Percentiles rank a stretch among this genome's conserved stretches.
Evolutionary conservation across 2,113 vertebrate genomes (phyloP).

Genomic region (Syngnathoides biaculeatus): DNA sequence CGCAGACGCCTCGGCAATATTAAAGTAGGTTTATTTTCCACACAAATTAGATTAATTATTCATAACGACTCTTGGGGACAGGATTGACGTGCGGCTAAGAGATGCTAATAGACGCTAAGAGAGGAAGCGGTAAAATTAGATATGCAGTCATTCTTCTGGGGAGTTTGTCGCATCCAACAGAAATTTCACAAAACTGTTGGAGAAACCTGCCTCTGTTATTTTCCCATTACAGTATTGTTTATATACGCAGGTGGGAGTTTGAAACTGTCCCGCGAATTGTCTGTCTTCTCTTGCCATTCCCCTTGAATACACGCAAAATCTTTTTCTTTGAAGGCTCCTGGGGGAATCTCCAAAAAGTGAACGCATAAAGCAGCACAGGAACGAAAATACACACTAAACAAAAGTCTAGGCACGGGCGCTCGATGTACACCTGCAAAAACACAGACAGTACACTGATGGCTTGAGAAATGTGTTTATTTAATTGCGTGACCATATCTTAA

Average conservation of each 20-base stretch:
- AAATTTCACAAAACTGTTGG: neutral
- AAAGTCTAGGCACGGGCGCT: neutral
- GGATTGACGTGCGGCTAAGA: neutral
- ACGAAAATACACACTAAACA: neutral
- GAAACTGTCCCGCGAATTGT: no score
- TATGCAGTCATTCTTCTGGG: neutral
- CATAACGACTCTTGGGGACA: neutral
- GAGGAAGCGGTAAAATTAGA: neutral
- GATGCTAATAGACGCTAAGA: neutral
- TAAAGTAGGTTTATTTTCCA: neutral
- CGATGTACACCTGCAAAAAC: neutral
- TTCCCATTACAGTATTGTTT: no score
- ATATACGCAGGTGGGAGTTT: no score
- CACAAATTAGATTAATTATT: constrained; percentile 1
- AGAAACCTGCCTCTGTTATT: no score
- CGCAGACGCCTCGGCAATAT: neutral
- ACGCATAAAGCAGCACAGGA: neutral
- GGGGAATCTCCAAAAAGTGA: neutral
- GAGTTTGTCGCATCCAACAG: neutral
- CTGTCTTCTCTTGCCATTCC: no score
- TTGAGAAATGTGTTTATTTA: neutral
- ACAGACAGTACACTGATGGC: neutral
- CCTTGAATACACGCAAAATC: no score
- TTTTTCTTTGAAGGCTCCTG: neutral
- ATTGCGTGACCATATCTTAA: neutral